A percentile compares a stretch with the other conserved stretches of the same genome.
phyloP scores from a whole-genome alignment of 2,113 vertebrate species.

The Mustela nigripes region DNA sequence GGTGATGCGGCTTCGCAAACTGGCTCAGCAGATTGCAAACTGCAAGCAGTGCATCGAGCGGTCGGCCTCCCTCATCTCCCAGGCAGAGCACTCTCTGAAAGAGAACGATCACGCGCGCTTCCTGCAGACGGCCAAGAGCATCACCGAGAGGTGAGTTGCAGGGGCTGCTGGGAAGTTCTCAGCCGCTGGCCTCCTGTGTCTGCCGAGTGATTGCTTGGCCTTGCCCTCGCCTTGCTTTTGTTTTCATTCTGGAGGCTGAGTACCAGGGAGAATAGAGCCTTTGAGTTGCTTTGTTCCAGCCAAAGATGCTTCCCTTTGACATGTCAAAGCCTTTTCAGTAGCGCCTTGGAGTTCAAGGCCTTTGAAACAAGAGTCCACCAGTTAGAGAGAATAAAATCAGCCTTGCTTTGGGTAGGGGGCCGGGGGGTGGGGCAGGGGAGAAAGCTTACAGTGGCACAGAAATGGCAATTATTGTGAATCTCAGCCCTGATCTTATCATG shows the following conservation, averaged over 20 bases:
- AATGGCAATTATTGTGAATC: constrained; percentile 38
- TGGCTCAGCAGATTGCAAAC: constrained; percentile 97
- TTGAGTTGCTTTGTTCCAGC: background rate
- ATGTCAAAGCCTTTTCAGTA: constrained; percentile 49
- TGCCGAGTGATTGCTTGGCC: background rate
- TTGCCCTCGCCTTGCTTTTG: background rate
- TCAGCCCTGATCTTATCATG: constrained; percentile 49
- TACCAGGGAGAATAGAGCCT: constrained; percentile 21
- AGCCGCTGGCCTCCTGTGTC: background rate
- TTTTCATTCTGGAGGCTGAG: constrained; percentile 62
- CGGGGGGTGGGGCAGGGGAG: background rate
- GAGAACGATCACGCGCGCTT: constrained; percentile 96
- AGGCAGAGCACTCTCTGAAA: constrained; percentile 97
- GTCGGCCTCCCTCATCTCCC: constrained; percentile 96
- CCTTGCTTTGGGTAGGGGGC: background rate
- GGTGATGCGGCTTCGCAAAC: constrained; percentile 96
- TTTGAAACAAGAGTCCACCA: constrained; percentile 49
- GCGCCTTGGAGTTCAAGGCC: constrained; percentile 65
- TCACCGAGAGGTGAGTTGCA: constrained; percentile 94
- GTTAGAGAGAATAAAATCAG: constrained; percentile 60
- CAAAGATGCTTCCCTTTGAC: constrained; percentile 55
- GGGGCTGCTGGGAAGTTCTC: background rate
- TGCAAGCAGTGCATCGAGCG: constrained; percentile 99
- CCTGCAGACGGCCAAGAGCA: constrained; percentile 97
- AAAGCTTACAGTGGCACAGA: constrained; percentile 16